phyloP scores from a whole-genome alignment of 2,888 invertebrate genomes.

The Metellina segmentata region DNA sequence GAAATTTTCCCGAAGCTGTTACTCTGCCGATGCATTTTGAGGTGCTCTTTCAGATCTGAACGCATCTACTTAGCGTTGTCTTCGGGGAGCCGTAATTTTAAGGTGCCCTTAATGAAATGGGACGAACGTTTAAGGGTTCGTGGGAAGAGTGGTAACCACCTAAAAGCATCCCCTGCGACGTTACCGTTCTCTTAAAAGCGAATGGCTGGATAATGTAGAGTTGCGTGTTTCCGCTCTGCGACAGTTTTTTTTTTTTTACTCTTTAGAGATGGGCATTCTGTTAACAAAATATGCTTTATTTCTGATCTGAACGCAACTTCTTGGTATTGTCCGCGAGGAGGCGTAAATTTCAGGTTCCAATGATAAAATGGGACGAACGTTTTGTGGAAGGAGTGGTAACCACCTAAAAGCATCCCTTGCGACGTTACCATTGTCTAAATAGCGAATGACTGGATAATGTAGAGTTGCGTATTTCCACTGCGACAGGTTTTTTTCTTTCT shows the following conservation, averaged over 20 bases:
- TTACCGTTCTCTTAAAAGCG: background rate
- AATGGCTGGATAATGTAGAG: background rate
- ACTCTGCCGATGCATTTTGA: background rate
- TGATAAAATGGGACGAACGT: no score
- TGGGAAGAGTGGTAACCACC: background rate
- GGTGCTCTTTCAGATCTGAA: background rate
- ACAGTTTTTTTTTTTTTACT: background rate
- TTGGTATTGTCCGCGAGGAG: no score
- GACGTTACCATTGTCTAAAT: no score
- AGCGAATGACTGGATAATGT: background rate
- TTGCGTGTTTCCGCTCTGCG: background rate
- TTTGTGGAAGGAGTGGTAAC: no score
- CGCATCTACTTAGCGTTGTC: background rate
- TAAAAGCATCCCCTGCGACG: background rate
- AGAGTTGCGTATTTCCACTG: background rate
- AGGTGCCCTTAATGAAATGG: conserved; percentile 11
- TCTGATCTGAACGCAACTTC: no score
- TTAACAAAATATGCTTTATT: no score
- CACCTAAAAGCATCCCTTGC: no score
- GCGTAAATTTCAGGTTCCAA: no score
- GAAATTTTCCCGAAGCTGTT: conserved; percentile 17
- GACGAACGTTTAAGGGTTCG: background rate
- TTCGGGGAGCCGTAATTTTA: conserved; percentile 7
- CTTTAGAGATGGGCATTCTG: no score
- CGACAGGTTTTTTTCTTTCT: background rate